Evolutionary conservation across 2,888 invertebrate species (phyloP).

Genomic region (Chloroclystis v-ata): DNA sequence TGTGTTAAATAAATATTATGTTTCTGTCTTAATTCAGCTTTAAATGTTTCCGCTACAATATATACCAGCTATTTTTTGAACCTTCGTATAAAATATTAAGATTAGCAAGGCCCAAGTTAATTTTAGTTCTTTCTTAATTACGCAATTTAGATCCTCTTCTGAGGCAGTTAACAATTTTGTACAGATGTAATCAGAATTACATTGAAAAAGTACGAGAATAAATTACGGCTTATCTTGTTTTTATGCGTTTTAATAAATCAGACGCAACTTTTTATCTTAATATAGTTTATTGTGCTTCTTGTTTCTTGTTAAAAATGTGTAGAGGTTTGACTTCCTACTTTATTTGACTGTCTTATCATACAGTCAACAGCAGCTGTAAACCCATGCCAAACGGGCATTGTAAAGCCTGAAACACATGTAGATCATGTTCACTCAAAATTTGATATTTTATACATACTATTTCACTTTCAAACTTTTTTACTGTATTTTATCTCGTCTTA

Average conservation of each 20-base stretch:
- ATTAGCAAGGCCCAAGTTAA: constrained; percentile 21
- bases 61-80: constrained; percentile 6
- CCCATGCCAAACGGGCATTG: too few species aligned
- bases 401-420: too few species aligned
- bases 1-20: too few species aligned
- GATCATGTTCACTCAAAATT: too few species aligned
- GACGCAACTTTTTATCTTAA: constrained; percentile 15
- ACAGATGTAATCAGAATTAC: constrained; percentile 29
- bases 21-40: too few species aligned
- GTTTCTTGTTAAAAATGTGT: constrained; percentile 1
- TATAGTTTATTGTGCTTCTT: constrained; percentile 7
- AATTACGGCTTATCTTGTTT: constrained; percentile 24
- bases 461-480: too few species aligned
- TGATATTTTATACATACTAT: too few species aligned
- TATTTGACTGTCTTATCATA: not conserved
- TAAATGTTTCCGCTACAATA: too few species aligned
- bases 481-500: too few species aligned
- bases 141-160: constrained; percentile 21
- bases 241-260: constrained; percentile 26
- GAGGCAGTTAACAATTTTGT: constrained; percentile 26
- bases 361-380: too few species aligned
- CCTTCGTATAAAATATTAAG: constrained; percentile 22
- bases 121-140: constrained; percentile 26
- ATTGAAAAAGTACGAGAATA: constrained; percentile 29
- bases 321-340: not conserved